Conservation (phyloP, 1,140 invertebrate genomes). For the Solenopsis invicta region DNA sequence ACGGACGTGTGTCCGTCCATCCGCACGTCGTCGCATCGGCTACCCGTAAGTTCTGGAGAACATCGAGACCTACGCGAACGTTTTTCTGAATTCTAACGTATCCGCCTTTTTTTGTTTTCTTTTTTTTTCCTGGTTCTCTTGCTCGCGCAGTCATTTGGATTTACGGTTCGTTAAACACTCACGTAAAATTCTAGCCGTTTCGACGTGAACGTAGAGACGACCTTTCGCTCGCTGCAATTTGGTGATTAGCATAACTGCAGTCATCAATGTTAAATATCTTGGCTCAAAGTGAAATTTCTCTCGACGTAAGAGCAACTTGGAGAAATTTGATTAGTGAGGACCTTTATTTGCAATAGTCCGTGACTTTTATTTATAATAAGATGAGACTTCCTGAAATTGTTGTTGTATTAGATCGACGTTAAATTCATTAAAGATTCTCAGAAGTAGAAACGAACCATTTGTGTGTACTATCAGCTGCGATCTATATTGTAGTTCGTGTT, state of each 20-base stretch:
- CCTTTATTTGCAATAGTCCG: too few species aligned
- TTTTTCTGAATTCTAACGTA: too few species aligned
- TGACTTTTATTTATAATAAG: not conserved
- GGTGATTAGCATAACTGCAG: not conserved
- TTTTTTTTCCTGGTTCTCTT: not conserved
- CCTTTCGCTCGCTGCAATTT: not conserved
- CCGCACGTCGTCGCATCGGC: not conserved
- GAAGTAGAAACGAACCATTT: not conserved
- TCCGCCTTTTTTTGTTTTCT: not conserved
- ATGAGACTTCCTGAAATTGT: not conserved
- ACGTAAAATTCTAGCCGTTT: not conserved
- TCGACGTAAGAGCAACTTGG: not conserved
- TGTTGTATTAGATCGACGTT: not conserved
- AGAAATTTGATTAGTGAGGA: not conserved
- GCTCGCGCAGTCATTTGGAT: not conserved
- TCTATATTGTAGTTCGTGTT: not conserved
- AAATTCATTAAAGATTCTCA: constrained; percentile 9
- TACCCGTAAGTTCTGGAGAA: constrained; percentile 8
- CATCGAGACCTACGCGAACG: too few species aligned
- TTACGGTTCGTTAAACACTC: constrained; percentile 24
- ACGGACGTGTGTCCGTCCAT: not conserved
- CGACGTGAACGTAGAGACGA: not conserved
- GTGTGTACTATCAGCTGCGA: not conserved
- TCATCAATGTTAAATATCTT: constrained; percentile 3
- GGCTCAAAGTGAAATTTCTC: not conserved